Percentiles rank a stretch among this genome's conserved stretches.
Evolutionary conservation across 2,113 vertebrate species (phyloP).

Genomic region (Xenotilapia leptura): DNA sequence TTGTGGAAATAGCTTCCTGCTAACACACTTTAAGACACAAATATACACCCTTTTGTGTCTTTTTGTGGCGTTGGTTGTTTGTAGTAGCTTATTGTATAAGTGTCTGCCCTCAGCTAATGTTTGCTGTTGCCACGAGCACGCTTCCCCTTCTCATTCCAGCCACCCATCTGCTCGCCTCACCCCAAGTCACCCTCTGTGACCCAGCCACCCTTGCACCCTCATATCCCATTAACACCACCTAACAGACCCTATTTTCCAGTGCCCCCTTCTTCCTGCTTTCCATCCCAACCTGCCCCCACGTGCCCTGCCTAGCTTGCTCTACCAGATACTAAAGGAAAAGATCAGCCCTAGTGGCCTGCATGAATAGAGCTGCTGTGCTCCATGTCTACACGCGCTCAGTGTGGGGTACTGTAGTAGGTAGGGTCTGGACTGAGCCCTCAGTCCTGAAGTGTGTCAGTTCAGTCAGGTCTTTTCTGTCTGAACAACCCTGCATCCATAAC

Average conservation of each 20-base stretch:
- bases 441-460: constrained; percentile 20
- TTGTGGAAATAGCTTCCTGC: background rate
- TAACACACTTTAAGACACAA: background rate
- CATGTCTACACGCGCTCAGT: constrained; percentile 35
- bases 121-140: constrained; percentile 29
- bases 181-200: background rate
- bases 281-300: background rate
- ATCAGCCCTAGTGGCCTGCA: constrained; percentile 42
- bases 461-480: constrained; percentile 29
- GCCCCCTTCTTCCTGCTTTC: background rate
- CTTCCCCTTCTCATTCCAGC: constrained; percentile 29
- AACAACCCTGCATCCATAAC: constrained; percentile 41
- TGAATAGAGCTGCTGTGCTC: constrained; percentile 39
- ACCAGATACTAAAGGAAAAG: constrained; percentile 31
- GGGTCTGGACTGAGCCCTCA: constrained; percentile 15
- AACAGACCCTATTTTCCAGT: background rate
- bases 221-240: background rate
- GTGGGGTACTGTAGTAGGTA: constrained; percentile 43
- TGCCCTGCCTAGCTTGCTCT: constrained; percentile 27
- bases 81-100: background rate
- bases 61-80: constrained; percentile 33
- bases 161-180: constrained; percentile 20
- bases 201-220: background rate
- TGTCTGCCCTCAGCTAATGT: constrained; percentile 4
- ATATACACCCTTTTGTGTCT: background rate